A percentile compares a stretch with the other conserved stretches of the same genome.
These are phyloP conservation scores for Otis tarda DNA, from an alignment of 2,113 vertebrate genomes.

Conservation along the genomic window DNA sequence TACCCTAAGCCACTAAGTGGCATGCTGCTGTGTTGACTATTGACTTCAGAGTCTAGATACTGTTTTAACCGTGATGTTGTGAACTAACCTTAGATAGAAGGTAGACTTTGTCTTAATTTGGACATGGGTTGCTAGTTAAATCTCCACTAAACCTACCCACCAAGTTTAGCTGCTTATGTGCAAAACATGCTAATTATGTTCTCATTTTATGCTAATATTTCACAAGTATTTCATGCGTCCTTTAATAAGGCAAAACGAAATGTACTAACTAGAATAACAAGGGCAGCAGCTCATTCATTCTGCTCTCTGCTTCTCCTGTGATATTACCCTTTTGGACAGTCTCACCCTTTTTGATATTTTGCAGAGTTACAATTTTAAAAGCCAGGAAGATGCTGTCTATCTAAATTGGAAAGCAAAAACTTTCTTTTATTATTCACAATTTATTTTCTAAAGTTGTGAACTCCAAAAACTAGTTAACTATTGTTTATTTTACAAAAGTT, in stretches of 20 bases:
- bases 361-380: not conserved
- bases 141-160: conserved; percentile 39
- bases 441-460: not conserved
- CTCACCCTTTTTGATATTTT: not conserved
- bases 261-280: conserved; percentile 78
- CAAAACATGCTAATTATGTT: conserved; percentile 64
- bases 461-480: not conserved
- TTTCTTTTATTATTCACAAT: not conserved
- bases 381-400: conserved; percentile 43
- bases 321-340: conserved; percentile 66
- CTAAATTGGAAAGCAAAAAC: conserved; percentile 6
- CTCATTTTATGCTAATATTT: conserved; percentile 77
- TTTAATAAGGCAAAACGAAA: conserved; percentile 64
- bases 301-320: conserved; percentile 75
- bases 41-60: conserved; percentile 19
- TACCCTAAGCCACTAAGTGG: not conserved
- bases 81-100: conserved; percentile 51
- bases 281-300: conserved; percentile 70
- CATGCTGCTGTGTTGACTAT: not conserved
- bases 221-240: conserved; percentile 87
- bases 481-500: not conserved
- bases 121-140: conserved; percentile 36
- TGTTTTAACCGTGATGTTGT: conserved; percentile 55
- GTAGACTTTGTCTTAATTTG: conserved; percentile 56
- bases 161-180: conserved; percentile 61